Evolutionary conservation across 2,797 vertebrate genomes (phyloP).

Genomic region (Pogonophryne albipinna): DNA sequence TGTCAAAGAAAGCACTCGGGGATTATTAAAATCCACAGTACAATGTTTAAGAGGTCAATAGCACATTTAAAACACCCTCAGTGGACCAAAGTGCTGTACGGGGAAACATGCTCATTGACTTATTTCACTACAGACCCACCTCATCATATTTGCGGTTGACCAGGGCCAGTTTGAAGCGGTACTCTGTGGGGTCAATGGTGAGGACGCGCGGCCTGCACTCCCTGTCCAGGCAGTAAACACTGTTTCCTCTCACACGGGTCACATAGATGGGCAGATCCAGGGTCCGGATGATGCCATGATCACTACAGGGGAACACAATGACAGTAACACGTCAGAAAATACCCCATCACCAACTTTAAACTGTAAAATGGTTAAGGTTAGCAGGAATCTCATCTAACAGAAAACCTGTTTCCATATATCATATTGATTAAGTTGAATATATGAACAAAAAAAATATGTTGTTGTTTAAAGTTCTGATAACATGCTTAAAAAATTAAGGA

Average conservation of each 20-base stretch:
- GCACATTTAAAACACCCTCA: no score
- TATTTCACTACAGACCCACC: constrained; percentile 76
- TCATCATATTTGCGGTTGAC: constrained; percentile 98
- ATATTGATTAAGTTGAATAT: no score
- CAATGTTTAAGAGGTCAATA: neutral
- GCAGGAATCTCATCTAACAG: no score
- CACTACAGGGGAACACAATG: constrained; percentile 76
- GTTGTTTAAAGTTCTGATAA: no score
- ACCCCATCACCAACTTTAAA: neutral
- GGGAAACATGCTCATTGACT: no score
- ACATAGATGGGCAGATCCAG: constrained; percentile 98
- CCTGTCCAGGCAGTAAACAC: constrained; percentile 95
- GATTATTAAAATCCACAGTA: neutral
- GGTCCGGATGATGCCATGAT: constrained; percentile 98
- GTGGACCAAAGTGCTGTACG: no score
- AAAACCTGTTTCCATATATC: no score
- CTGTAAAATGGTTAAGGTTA: neutral
- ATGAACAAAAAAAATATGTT: no score
- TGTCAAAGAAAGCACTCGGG: neutral
- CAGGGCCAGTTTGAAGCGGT: constrained; percentile 96
- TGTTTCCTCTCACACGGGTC: constrained; percentile 95
- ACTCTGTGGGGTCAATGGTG: constrained; percentile 97
- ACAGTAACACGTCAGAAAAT: neutral
- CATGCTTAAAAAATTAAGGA: no score
- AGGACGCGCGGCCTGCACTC: constrained; percentile 96